A percentile compares a stretch with the other conserved stretches of the same genome.
These are phyloP conservation scores for Neoitamus cyanurus DNA, from an alignment of 2,888 invertebrate species.

Conservation along the genomic window DNA sequence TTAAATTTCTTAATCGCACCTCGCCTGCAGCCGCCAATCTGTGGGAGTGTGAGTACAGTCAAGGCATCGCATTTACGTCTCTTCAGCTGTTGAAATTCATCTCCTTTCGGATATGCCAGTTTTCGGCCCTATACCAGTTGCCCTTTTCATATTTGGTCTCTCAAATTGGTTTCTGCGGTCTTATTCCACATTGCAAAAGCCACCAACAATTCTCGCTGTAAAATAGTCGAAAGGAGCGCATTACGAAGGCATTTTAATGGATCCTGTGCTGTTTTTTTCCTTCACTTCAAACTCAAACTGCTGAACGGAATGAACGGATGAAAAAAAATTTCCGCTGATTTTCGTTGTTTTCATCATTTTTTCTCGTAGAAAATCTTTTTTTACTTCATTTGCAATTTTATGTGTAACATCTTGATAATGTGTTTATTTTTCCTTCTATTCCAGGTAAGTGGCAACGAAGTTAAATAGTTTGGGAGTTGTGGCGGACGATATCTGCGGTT, in stretches of 20 bases:
- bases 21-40: not conserved
- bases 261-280: not conserved
- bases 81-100: conserved; percentile 20
- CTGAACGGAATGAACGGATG: too few relatives aligned
- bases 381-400: not conserved
- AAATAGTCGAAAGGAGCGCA: conserved; percentile 1
- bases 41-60: not conserved
- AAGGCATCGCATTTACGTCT: not conserved
- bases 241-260: conserved; percentile 33
- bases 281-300: not conserved
- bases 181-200: not conserved
- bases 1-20: not conserved
- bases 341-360: not conserved
- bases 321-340: not conserved
- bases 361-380: not conserved
- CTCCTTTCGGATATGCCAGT: conserved; percentile 10
- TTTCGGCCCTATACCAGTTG: not conserved
- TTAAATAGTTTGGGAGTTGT: not conserved
- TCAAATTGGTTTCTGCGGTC: conserved; percentile 8
- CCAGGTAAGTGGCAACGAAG: not conserved
- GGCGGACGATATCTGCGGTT: conserved; percentile 4
- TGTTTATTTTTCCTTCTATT: not conserved
- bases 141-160: not conserved
- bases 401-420: not conserved
- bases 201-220: not conserved